Evolutionary conservation across 2,888 invertebrate species (phyloP).

Genomic region (Drosophila kanekoi): DNA sequence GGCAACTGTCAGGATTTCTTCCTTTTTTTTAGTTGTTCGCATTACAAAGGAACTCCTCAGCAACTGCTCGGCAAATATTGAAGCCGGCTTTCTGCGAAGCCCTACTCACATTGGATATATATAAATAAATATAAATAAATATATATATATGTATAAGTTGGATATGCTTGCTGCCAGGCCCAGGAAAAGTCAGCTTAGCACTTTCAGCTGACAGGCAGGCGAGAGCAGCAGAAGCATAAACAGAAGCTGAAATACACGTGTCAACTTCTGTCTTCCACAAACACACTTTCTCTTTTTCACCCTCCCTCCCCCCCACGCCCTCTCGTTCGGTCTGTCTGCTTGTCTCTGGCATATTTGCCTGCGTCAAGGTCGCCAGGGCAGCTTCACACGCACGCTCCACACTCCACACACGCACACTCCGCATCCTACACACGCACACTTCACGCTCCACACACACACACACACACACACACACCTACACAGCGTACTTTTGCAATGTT

Average conservation of each 20-base stretch:
- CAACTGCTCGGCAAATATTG: slow-evolving; percentile 21
- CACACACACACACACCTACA: slow-evolving; percentile 14
- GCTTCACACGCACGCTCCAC: slow-evolving; percentile 23
- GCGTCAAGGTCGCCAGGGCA: slow-evolving; percentile 63
- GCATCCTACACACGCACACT: slow-evolving; percentile 3
- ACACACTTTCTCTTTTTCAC: background rate
- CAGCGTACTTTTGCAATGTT: slow-evolving; percentile 27
- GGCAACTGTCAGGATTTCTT: slow-evolving; percentile 20
- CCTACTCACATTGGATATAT: background rate
- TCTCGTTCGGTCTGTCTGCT: slow-evolving; percentile 14
- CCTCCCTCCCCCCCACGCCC: background rate
- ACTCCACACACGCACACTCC: slow-evolving; percentile 1
- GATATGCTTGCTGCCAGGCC: slow-evolving; percentile 3
- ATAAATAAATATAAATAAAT: background rate
- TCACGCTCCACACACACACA: slow-evolving; percentile 7
- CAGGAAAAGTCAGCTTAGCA: slow-evolving; percentile 29
- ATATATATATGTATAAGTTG: background rate
- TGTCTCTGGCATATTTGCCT: slow-evolving; percentile 29
- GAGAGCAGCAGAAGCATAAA: background rate
- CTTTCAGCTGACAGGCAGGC: slow-evolving; percentile 35
- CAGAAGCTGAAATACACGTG: slow-evolving; percentile 45
- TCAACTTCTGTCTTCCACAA: slow-evolving; percentile 30
- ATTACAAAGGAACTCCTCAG: background rate
- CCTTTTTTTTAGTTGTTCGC: background rate
- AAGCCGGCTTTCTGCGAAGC: slow-evolving; percentile 11